phyloP scores from a whole-genome alignment of 1,140 invertebrate genomes.

The Oncopeltus fasciatus region DNA sequence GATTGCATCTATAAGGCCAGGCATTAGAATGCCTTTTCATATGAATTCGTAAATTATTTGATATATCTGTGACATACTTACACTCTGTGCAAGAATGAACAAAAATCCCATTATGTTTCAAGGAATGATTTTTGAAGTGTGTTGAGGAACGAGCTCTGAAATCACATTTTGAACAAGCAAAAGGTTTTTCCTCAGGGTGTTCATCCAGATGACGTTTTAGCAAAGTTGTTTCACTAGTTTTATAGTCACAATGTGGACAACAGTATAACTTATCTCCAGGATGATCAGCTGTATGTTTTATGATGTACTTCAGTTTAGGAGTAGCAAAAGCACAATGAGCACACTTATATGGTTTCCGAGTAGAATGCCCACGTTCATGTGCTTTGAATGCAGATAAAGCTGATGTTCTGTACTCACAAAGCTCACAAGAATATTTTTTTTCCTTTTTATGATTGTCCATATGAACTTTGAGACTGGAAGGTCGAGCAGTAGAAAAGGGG shows the following conservation, averaged over 20 bases:
- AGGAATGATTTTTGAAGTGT: background rate
- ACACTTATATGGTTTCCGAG: background rate
- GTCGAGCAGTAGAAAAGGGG: background rate
- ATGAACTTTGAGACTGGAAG: background rate
- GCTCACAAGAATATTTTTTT: background rate
- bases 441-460: background rate
- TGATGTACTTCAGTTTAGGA: background rate
- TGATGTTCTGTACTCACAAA: background rate
- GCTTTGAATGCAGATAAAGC: background rate
- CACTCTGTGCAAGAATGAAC: background rate
- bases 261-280: background rate
- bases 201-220: background rate
- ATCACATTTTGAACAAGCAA: background rate
- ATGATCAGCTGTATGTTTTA: background rate
- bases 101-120: background rate
- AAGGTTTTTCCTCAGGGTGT: background rate
- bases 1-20: background rate
- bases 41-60: background rate
- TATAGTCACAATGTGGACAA: background rate
- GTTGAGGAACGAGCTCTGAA: background rate
- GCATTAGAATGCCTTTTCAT: background rate
- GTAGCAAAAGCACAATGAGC: background rate
- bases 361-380: background rate
- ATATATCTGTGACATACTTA: background rate
- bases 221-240: background rate